Conservation (phyloP, 2,113 vertebrate species). For the Menidia beryllina region DNA sequence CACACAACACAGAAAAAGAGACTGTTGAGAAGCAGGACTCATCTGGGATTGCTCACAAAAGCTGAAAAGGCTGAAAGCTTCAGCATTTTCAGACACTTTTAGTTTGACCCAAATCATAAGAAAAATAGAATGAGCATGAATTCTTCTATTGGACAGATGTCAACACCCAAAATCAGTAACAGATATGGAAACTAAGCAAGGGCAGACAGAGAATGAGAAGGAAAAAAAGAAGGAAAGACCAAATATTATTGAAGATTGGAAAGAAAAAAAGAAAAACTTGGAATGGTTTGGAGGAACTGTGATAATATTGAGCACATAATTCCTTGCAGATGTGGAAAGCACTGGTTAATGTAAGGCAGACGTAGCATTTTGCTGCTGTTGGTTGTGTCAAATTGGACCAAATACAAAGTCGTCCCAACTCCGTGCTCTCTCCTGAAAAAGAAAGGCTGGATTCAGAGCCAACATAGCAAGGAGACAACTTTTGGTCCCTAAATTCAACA, state of each 20-base stretch:
- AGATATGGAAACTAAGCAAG: conserved; percentile 28
- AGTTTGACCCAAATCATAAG: conserved; percentile 21
- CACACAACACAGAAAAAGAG: background rate
- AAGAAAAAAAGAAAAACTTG: conserved; percentile 52
- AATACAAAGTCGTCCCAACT: conserved; percentile 35
- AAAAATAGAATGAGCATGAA: conserved; percentile 9
- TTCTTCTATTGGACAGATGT: conserved; percentile 17
- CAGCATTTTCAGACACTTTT: conserved; percentile 10
- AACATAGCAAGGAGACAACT: conserved; percentile 24
- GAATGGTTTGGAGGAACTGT: conserved; percentile 44
- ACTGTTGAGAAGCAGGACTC: background rate
- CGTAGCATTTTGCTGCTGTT: conserved; percentile 45
- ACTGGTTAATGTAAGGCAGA: conserved; percentile 50
- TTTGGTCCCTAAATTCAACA: conserved; percentile 19
- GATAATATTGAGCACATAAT: conserved; percentile 72
- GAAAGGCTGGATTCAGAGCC: conserved; percentile 41
- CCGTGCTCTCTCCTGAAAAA: conserved; percentile 14
- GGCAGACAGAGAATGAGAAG: conserved; percentile 20
- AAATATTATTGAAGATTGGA: conserved; percentile 32
- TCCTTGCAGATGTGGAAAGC: conserved; percentile 67
- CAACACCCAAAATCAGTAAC: conserved; percentile 36
- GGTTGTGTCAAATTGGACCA: conserved; percentile 39
- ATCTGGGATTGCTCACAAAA: background rate
- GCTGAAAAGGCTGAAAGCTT: background rate
- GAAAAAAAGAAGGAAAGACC: conserved; percentile 18